Base-by-base conservation (phyloP, 2,113 vertebrate species). In the Cynoglossus semilaevis region DNA sequence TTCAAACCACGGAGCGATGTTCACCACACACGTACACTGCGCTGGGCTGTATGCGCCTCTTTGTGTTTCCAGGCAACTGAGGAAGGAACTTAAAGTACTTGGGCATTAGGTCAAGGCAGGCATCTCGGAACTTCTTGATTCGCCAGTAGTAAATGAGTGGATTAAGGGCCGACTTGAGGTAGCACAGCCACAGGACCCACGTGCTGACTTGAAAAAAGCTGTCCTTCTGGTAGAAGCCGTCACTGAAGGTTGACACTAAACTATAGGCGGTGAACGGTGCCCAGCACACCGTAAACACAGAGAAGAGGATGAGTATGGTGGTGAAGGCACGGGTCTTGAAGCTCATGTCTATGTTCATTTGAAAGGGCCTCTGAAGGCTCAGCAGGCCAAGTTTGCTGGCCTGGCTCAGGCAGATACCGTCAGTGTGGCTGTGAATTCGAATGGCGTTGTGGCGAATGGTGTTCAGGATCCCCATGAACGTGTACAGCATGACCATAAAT, bases 271-370 rank as follows among this genome's bases (percentile, higher is more conserved):
- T 93, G 79, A 98, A 98, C 0, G 96, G 96, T 0, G 93, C 95
- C 94, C 93, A 98, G 88, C 95, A 98, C 62, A 94, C 87, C 43
- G 94, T 95, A 88, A 96, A 98, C 70, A 98, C 94, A 0, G 93
- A 93, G 79, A 99, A 99, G 63, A 99, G 93, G 88, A 98, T 94
- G 88, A 99, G 91, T 82, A 99, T 98, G 86, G 97, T 99, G 83
- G 95, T 94, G 89, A 99, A 99, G 92, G 97, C 97, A 94, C 97
- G 97, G 11, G 97, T 99, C 91, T 99, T 99, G 90, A 99, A 99
- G 91, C 95, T 96, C 94, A 99, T 96, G 90, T 99, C 96, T 14
- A 98, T 89, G 87, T 93, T 97, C 91, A 97, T 92, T 67, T 97
- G 96, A 81, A 97, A 96, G 59, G 96, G 96, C 80, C 92, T 92